phyloP scores from a whole-genome alignment of 2,888 invertebrate species.

The Hermodice carunculata region DNA sequence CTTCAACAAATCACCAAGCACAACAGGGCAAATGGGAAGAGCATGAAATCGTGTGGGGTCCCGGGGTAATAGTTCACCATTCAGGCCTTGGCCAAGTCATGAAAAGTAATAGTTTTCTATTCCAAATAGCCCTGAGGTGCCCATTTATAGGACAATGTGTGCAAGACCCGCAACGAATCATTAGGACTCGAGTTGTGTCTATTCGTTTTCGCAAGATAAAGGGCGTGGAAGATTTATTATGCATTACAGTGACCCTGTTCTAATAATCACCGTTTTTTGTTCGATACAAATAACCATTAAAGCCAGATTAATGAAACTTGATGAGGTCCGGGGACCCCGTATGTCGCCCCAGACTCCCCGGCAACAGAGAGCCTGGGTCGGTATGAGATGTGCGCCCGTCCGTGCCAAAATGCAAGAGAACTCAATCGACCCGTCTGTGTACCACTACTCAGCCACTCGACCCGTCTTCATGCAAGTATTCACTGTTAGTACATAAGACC shows the following conservation, averaged over 20 bases:
- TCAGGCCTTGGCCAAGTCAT: too few species aligned
- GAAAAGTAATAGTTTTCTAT: slow-evolving; percentile 21
- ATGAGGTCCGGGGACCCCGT: background rate
- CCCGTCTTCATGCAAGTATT: too few species aligned
- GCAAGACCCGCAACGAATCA: slow-evolving; percentile 10
- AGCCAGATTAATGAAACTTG: slow-evolving; percentile 13
- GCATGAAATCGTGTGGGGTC: too few species aligned
- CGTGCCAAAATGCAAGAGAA: too few species aligned
- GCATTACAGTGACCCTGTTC: slow-evolving; percentile 9
- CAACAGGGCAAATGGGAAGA: too few species aligned
- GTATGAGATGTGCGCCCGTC: too few species aligned
- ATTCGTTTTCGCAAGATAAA: background rate
- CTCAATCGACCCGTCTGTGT: too few species aligned
- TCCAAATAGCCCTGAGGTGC: slow-evolving; percentile 10
- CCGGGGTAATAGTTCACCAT: too few species aligned
- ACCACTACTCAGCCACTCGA: too few species aligned
- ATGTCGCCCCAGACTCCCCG: background rate
- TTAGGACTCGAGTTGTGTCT: slow-evolving; percentile 2
- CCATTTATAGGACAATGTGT: slow-evolving; percentile 10
- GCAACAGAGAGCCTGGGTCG: background rate
- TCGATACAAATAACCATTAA: slow-evolving; percentile 9
- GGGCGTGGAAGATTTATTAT: slow-evolving; percentile 1
- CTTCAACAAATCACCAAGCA: too few species aligned
- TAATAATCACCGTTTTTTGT: slow-evolving; percentile 17
- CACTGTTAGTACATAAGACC: too few species aligned